phyloP scores from a whole-genome alignment of 2,888 invertebrate genomes.

The Panorpa germanica region DNA sequence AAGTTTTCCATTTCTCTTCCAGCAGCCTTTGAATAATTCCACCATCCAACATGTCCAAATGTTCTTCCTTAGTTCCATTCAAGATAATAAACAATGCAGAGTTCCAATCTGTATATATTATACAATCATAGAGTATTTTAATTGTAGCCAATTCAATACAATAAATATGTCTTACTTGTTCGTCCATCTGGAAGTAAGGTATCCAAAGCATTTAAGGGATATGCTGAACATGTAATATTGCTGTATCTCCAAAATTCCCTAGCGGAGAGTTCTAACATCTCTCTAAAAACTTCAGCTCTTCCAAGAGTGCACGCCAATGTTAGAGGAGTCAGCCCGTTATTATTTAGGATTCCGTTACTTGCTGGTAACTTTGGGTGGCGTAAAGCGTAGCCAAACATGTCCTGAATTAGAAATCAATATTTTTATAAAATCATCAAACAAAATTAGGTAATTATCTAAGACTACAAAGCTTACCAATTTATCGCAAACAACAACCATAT shows the following conservation, averaged over 20 bases:
- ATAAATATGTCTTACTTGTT: slow-evolving; percentile 51
- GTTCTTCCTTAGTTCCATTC: slow-evolving; percentile 93
- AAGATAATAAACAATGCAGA: slow-evolving; percentile 94
- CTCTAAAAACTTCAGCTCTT: slow-evolving; percentile 87
- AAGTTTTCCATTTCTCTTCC: slow-evolving; percentile 99
- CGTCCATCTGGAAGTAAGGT: slow-evolving; percentile 86
- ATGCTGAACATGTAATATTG: slow-evolving; percentile 95
- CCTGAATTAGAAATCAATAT: slow-evolving; percentile 31
- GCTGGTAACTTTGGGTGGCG: slow-evolving; percentile 88
- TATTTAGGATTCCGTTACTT: slow-evolving; percentile 77
- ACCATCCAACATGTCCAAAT: slow-evolving; percentile 96
- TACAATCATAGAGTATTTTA: slow-evolving; percentile 1
- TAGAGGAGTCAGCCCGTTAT: slow-evolving; percentile 80
- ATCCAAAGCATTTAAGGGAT: slow-evolving; percentile 90
- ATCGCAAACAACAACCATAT: slow-evolving; percentile 97
- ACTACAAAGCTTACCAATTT: slow-evolving; percentile 50
- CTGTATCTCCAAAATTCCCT: slow-evolving; percentile 98
- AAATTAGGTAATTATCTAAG: slow-evolving; percentile 3
- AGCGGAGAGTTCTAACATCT: slow-evolving; percentile 91
- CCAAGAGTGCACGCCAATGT: slow-evolving; percentile 94
- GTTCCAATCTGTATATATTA: slow-evolving; percentile 87
- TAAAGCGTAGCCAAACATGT: slow-evolving; percentile 96
- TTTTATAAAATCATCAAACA: slow-evolving; percentile 5
- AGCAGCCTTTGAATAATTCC: slow-evolving; percentile 92
- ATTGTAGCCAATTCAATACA: not conserved